Conservation (phyloP, 1,140 invertebrate genomes). For the Magallana angulata region DNA sequence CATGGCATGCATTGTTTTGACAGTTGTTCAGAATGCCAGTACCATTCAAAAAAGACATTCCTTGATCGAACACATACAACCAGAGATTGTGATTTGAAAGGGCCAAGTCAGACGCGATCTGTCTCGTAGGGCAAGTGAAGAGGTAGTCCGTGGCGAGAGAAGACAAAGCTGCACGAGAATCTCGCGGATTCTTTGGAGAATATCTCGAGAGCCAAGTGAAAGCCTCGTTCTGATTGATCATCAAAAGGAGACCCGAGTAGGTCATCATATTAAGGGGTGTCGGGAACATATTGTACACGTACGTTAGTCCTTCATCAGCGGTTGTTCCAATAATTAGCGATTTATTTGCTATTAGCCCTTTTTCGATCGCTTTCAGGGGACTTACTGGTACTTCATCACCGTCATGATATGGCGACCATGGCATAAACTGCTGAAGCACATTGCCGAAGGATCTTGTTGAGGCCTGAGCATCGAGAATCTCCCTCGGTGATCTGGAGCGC, state of each 20-base stretch:
- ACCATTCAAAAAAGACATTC: constrained; percentile 46
- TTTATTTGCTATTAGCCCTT: constrained; percentile 41
- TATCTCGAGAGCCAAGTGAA: constrained; percentile 41
- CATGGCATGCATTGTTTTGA: constrained; percentile 58
- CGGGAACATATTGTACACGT: constrained; percentile 47
- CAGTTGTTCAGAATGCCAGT: constrained; percentile 49
- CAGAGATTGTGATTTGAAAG: constrained; percentile 47
- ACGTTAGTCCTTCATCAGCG: constrained; percentile 51
- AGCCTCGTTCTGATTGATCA: constrained; percentile 50
- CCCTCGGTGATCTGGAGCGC: constrained; percentile 46
- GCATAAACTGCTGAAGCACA: constrained; percentile 51
- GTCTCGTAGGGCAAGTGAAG: constrained; percentile 54
- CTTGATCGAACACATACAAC: constrained; percentile 58
- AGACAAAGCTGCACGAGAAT: constrained; percentile 42
- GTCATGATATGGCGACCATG: constrained; percentile 58
- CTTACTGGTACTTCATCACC: constrained; percentile 50
- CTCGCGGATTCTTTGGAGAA: constrained; percentile 19
- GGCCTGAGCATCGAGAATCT: constrained; percentile 52
- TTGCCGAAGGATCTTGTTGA: constrained; percentile 11
- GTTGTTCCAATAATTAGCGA: constrained; percentile 61
- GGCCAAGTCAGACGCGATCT: constrained; percentile 15
- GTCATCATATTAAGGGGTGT: constrained; percentile 35
- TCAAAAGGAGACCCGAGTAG: constrained; percentile 38
- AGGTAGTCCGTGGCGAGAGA: constrained; percentile 57
- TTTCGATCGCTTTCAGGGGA: constrained; percentile 43